Base-by-base conservation (phyloP, 2,797 vertebrate species). In the Sus cebifrons region DNA sequence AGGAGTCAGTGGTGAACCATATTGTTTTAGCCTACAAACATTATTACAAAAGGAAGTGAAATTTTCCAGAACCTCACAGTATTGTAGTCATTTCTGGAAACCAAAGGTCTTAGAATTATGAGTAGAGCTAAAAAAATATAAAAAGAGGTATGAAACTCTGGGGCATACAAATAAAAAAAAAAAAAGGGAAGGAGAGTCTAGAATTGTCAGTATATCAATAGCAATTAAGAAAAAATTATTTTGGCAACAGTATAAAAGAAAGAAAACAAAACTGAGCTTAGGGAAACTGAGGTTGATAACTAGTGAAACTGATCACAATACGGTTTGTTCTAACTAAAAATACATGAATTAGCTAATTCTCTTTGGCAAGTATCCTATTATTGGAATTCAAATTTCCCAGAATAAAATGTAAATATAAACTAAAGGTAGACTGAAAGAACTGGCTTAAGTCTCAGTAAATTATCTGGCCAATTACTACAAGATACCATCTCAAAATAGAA, bases 51-150 rank as follows among this genome's bases (percentile, higher is more conserved):
- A 92, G 84, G 60, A 95, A 84, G 65, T 16, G 64, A 79, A 23
- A 49, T 96, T 96, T 96, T 49, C 94, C 77, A 95, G 52, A 84
- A 84, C 44, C 23, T 96, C 87, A 56, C 67, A 75, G 84, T 73
- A 68, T 3, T 75, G 18, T 8, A 65, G 85, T 92, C 73, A 94
- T 87, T 90, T 91, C 92, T 81, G 60, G 90, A 91, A 96, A 96
- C 12, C 27, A 49, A 87, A 88, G 12, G 70, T 86, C 78, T 94
- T 75, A 62, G 89, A 81, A 87, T 85, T 65, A 40, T 32, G 40
- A 94, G 29, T 1, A 84, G 77, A 71, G 52, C 81, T 87, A 75
- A 65, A 83, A 70, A 96, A 95, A 84, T 18, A 65, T 8, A 56
- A 86, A 90, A 68, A 86, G 60, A 78, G 18, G 23, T 32, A 71